A percentile compares a stretch with the other conserved stretches of the same genome.
phyloP scores from a whole-genome alignment of 2,113 vertebrate species.

The Eonycteris spelaea region DNA sequence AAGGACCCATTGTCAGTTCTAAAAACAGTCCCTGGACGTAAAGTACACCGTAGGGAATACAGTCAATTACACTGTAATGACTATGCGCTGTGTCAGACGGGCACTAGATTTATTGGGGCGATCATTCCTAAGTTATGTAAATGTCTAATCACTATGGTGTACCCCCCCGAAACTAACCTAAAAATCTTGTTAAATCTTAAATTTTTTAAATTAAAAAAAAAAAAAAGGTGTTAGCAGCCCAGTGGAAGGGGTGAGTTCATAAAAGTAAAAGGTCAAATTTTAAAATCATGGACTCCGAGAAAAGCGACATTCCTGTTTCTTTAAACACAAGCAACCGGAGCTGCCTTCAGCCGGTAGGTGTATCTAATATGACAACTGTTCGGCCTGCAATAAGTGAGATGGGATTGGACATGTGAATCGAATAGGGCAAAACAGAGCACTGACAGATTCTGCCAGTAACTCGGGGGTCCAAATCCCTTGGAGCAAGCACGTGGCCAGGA shows the following conservation, averaged over 20 bases:
- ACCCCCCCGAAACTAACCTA: not conserved
- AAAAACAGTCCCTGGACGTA: not conserved
- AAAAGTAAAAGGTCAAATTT: not conserved
- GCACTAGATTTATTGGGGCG: not conserved
- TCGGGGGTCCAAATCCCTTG: not conserved
- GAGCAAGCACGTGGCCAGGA: accelerated
- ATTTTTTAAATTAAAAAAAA: not conserved
- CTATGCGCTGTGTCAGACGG: not conserved
- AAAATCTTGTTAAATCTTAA: not conserved
- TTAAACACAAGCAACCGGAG: accelerated
- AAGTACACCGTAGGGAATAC: not conserved
- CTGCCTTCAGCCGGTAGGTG: not conserved
- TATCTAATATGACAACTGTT: not conserved
- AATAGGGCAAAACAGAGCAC: not conserved
- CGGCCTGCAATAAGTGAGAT: not conserved
- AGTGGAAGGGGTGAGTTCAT: not conserved
- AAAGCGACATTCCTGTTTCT: not conserved
- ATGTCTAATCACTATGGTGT: no score
- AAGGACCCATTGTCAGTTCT: accelerated
- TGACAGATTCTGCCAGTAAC: not conserved
- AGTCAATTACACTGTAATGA: accelerated
- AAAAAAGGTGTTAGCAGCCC: not conserved
- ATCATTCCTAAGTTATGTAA: not conserved
- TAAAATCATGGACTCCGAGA: not conserved
- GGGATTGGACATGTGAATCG: accelerated